phyloP scores from a whole-genome alignment of 2,888 invertebrate species.

The Ypsolopha scabrella region DNA sequence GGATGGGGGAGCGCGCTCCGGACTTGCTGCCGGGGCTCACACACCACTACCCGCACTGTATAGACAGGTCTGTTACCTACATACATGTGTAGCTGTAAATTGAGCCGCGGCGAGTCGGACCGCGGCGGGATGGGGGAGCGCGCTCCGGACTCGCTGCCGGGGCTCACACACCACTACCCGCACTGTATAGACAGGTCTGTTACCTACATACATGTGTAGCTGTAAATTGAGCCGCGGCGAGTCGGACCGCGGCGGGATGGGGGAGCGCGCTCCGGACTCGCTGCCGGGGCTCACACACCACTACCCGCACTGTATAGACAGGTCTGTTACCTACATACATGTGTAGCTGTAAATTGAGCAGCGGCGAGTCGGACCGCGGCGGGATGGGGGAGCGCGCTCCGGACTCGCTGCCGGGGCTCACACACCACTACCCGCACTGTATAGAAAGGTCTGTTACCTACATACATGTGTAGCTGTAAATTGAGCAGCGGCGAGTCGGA shows the following conservation, averaged over 20 bases:
- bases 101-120: conserved; percentile 42
- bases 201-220: too few relatives aligned
- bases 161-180: conserved; percentile 73
- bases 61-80: background rate
- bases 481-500: too few relatives aligned
- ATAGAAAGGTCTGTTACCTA: background rate
- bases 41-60: conserved; percentile 42
- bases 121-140: conserved; percentile 47
- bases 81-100: conserved; percentile 4
- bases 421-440: conserved; percentile 49
- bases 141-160: conserved; percentile 76
- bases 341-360: conserved; percentile 18
- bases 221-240: conserved; percentile 25
- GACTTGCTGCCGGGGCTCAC: conserved; percentile 77
- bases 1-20: conserved; percentile 64
- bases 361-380: conserved; percentile 43
- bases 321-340: too few relatives aligned
- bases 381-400: conserved; percentile 65
- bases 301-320: conserved; percentile 1
- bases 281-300: conserved; percentile 76
- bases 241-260: conserved; percentile 50
- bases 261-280: conserved; percentile 70
- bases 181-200: conserved; percentile 17
- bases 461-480: too few relatives aligned
- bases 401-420: conserved; percentile 76